Conservation (phyloP, 2,888 invertebrate species). For the Lasiommata megera region DNA sequence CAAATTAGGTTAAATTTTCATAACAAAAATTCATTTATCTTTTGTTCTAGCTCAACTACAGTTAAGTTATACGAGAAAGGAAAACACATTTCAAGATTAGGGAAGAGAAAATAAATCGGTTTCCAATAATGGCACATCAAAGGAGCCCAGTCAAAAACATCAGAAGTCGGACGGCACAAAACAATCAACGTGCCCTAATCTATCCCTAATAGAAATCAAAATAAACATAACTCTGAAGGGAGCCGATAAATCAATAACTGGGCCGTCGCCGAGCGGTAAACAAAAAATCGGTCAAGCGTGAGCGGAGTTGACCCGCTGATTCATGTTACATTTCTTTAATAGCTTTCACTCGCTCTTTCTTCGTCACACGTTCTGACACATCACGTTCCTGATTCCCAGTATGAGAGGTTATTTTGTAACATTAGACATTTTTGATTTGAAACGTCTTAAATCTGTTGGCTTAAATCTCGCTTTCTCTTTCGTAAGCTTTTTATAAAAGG, state of each 20-base stretch:
- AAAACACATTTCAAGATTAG: not conserved
- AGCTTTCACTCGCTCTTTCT: not conserved
- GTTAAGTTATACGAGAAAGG: not conserved
- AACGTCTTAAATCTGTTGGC: too few species aligned
- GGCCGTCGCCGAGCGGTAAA: slow-evolving; percentile 16
- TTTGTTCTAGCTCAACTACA: too few species aligned
- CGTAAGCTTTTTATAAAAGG: too few species aligned
- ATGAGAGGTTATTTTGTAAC: too few species aligned
- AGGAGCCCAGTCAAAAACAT: slow-evolving; percentile 1
- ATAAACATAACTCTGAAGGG: slow-evolving; percentile 20
- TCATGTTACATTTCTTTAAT: not conserved
- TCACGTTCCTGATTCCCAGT: too few species aligned
- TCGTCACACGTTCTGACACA: not conserved
- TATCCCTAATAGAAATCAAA: slow-evolving; percentile 21
- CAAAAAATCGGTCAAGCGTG: slow-evolving; percentile 11
- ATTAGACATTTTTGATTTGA: too few species aligned
- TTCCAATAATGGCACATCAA: slow-evolving; percentile 6
- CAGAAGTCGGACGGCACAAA: not conserved
- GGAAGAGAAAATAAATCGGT: not conserved
- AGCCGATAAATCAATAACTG: slow-evolving; percentile 23
- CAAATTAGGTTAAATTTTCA: too few species aligned
- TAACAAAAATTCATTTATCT: too few species aligned
- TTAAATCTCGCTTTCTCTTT: too few species aligned
- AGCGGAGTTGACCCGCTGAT: not conserved
- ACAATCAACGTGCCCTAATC: slow-evolving; percentile 5